A percentile compares a stretch with the other conserved stretches of the same genome.
Evolutionary conservation across 1,140 invertebrate species (phyloP).

Genomic region (Philaenus spumarius): DNA sequence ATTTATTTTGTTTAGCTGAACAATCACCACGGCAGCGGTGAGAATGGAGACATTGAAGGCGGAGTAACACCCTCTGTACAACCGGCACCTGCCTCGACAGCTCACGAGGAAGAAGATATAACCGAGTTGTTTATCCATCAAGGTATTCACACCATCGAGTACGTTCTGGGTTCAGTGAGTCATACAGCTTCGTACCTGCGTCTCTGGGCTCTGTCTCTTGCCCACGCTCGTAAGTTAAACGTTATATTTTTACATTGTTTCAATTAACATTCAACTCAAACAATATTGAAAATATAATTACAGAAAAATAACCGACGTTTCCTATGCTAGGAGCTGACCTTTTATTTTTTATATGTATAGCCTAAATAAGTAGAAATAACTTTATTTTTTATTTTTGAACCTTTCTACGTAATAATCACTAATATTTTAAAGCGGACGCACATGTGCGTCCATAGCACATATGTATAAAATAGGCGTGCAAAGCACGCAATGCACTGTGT

Average conservation of each 20-base stretch:
- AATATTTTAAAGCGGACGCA: too few relatives aligned
- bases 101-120: constrained; percentile 73
- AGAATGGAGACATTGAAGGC: constrained; percentile 32
- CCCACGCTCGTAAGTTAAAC: constrained; percentile 69
- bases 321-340: too few relatives aligned
- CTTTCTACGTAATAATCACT: too few relatives aligned
- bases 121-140: constrained; percentile 92
- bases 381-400: too few relatives aligned
- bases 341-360: too few relatives aligned
- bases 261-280: too few relatives aligned
- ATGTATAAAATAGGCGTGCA: too few relatives aligned
- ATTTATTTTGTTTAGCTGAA: constrained; percentile 27
- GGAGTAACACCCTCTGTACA: constrained; percentile 56
- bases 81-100: constrained; percentile 76
- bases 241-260: background rate
- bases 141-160: constrained; percentile 99
- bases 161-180: constrained; percentile 93
- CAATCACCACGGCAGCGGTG: constrained; percentile 29
- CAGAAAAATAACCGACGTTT: too few relatives aligned
- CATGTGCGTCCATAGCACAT: too few relatives aligned
- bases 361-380: too few relatives aligned
- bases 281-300: too few relatives aligned
- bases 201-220: constrained; percentile 95
- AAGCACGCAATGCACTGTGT: too few relatives aligned
- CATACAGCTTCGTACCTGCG: constrained; percentile 99